These are phyloP conservation scores for Habropoda laboriosa DNA, from an alignment of 1,140 invertebrate genomes.

Conservation along the genomic window DNA sequence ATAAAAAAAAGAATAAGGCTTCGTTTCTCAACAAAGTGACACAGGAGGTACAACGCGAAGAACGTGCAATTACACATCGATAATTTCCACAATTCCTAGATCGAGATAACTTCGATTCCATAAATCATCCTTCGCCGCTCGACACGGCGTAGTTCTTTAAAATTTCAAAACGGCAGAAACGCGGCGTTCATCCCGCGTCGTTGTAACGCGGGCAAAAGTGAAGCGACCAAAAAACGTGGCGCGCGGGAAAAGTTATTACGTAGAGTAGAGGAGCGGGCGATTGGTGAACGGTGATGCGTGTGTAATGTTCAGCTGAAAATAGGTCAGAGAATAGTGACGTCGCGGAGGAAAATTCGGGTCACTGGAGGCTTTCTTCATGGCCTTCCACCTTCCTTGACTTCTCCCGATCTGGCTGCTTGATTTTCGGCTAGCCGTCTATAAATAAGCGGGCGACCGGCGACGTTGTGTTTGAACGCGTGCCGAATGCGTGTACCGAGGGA, in stretches of 20 bases:
- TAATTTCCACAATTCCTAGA: no score
- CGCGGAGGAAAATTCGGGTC: slow-evolving; percentile 57
- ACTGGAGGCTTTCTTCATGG: slow-evolving; percentile 61
- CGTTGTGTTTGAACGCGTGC: slow-evolving; percentile 41
- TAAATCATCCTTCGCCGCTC: no score
- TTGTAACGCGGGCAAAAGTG: background rate
- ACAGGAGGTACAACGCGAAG: no score
- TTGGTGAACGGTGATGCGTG: background rate
- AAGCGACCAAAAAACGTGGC: background rate
- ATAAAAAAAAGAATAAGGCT: no score
- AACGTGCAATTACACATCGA: no score
- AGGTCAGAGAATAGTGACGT: slow-evolving; percentile 28
- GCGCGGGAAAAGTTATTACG: background rate
- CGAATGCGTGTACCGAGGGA: slow-evolving; percentile 43
- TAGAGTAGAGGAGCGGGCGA: background rate
- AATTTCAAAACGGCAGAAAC: background rate
- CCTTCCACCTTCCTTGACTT: slow-evolving; percentile 61
- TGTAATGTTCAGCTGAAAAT: slow-evolving; percentile 29
- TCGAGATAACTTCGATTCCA: no score
- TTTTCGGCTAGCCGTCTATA: slow-evolving; percentile 47
- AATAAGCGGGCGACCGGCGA: slow-evolving; percentile 40
- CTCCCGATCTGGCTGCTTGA: slow-evolving; percentile 18
- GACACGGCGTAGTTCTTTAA: no score
- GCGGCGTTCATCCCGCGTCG: background rate
- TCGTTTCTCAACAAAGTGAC: no score